Evolutionary conservation across 2,888 invertebrate genomes (phyloP).

Genomic region (Chirona hameri): DNA sequence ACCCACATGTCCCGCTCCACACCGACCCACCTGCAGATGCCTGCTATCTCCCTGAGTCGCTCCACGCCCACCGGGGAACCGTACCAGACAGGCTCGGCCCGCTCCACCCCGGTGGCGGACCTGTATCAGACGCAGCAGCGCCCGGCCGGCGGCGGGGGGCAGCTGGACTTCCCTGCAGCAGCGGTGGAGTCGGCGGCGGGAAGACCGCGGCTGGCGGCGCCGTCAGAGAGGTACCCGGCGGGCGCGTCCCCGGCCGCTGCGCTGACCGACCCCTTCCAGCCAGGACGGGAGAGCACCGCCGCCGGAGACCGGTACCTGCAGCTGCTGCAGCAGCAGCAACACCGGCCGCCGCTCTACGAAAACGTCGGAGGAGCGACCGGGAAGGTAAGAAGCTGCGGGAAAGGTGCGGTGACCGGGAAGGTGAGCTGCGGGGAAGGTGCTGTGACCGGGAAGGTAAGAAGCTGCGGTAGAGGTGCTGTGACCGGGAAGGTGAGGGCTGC

Average conservation of each 20-base stretch:
- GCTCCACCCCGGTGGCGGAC: background rate
- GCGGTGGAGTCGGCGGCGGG: too few relatives aligned
- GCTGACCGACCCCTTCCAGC: background rate
- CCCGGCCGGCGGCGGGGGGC: background rate
- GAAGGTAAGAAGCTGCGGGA: background rate
- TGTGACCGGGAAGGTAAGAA: too few relatives aligned
- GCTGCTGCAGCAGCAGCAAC: conserved; percentile 22
- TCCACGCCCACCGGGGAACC: background rate
- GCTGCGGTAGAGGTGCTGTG: too few relatives aligned
- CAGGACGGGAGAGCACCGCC: background rate
- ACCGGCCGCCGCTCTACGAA: conserved; percentile 22
- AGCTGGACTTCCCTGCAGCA: too few relatives aligned
- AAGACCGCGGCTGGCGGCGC: background rate
- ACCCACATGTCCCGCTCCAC: background rate
- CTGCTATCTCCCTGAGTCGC: background rate
- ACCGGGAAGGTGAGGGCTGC: too few relatives aligned
- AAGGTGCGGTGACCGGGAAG: too few relatives aligned
- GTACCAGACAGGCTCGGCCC: background rate
- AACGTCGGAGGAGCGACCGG: background rate
- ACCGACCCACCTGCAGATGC: background rate
- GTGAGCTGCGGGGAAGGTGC: too few relatives aligned
- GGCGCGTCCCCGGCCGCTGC: background rate
- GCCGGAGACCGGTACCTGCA: conserved; percentile 1
- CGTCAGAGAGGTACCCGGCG: background rate
- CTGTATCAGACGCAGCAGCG: background rate